Evolutionary conservation across 2,797 vertebrate genomes (phyloP).

Genomic region (Artibeus lituratus): DNA sequence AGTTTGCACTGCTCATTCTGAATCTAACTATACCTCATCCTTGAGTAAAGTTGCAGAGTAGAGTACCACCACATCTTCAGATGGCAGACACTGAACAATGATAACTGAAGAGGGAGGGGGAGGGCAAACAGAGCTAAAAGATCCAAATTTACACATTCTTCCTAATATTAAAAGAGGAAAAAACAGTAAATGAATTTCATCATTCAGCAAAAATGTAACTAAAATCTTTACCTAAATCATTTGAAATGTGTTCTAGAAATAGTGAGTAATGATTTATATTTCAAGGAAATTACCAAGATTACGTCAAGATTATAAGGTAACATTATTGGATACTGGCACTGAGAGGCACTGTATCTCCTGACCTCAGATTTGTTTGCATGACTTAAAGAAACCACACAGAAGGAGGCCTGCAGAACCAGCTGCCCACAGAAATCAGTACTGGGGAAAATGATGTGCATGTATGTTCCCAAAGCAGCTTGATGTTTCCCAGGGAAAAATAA

Average conservation of each 20-base stretch:
- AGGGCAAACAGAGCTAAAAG: not conserved
- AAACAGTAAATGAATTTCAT: not conserved
- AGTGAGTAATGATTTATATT: not conserved
- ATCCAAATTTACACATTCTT: not conserved
- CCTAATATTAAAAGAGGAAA: not conserved
- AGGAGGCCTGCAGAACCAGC: not conserved
- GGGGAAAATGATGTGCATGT: not conserved
- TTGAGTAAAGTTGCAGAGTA: not conserved
- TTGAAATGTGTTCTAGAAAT: not conserved
- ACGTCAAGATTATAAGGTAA: not conserved
- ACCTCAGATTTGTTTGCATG: not conserved
- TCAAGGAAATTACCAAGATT: not conserved
- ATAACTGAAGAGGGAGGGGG: not conserved
- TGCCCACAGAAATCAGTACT: not conserved
- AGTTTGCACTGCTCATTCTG: not conserved
- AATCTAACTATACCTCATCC: conserved; percentile 3
- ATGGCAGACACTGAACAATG: not conserved
- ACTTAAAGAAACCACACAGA: not conserved
- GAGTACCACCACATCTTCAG: not conserved
- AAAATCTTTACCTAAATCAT: not conserved
- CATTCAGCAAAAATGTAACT: not conserved
- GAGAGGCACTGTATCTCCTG: not conserved
- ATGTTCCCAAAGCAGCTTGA: not conserved
- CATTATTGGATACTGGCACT: not conserved
- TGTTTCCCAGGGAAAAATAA: conserved; percentile 6